phyloP scores from a whole-genome alignment of 2,113 vertebrate genomes.

The Takifugu flavidus region DNA sequence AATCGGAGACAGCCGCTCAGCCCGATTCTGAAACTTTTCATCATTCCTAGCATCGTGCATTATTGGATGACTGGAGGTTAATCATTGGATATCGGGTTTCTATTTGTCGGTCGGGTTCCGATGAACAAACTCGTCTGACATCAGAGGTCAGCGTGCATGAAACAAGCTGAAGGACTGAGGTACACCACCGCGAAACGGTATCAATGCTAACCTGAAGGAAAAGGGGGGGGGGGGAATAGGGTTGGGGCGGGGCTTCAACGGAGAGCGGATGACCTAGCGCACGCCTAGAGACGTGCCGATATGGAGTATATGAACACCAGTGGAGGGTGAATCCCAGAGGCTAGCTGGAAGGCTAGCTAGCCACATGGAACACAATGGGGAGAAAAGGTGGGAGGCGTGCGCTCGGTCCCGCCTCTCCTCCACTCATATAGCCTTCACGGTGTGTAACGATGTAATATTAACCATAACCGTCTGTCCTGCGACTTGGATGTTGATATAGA shows the following conservation, averaged over 20 bases:
- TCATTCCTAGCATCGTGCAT: constrained; percentile 66
- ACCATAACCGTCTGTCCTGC: constrained; percentile 98
- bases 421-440: constrained; percentile 87
- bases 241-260: constrained; percentile 36
- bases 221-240: constrained; percentile 36
- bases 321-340: too few relatives aligned
- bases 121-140: constrained; percentile 41
- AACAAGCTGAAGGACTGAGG: constrained; percentile 59
- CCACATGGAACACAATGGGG: too few relatives aligned
- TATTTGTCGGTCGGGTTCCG: too few relatives aligned
- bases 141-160: constrained; percentile 66
- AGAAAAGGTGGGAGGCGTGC: constrained; percentile 72
- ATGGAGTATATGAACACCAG: too few relatives aligned
- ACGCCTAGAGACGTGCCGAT: constrained; percentile 71
- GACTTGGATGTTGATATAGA: constrained; percentile 99
- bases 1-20: constrained; percentile 84
- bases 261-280: constrained; percentile 76
- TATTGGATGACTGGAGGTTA: constrained; percentile 50
- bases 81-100: too few relatives aligned
- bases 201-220: constrained; percentile 66
- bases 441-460: constrained; percentile 94
- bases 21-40: constrained; percentile 59
- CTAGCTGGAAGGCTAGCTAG: too few relatives aligned
- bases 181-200: neutral
- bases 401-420: constrained; percentile 76